Percentiles rank a stretch among this genome's conserved stretches.
phyloP scores from a whole-genome alignment of 2,797 vertebrate genomes.

The Brotogeris chrysoptera region DNA sequence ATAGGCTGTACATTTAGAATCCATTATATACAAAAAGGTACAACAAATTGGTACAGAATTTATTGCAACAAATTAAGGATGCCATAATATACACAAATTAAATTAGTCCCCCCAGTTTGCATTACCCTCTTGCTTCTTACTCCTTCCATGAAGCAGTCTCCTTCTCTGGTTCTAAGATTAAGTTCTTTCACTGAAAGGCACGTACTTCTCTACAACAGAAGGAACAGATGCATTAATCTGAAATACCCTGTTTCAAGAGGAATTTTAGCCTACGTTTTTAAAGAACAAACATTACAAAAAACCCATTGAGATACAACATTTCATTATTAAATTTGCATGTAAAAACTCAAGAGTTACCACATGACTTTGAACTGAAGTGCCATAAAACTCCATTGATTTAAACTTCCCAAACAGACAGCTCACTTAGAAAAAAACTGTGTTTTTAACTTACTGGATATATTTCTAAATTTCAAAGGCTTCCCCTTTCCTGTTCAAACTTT shows the following conservation, averaged over 20 bases:
- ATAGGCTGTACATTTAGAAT: slow-evolving; percentile 31
- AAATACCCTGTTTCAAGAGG: neutral
- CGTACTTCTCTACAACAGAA: slow-evolving; percentile 76
- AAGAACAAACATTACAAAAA: neutral
- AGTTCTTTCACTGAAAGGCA: slow-evolving; percentile 76
- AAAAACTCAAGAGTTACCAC: neutral
- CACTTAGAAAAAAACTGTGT: neutral
- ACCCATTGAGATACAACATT: neutral
- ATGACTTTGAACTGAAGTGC: neutral
- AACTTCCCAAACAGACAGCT: neutral
- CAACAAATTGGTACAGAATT: slow-evolving; percentile 62
- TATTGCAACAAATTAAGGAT: slow-evolving; percentile 67
- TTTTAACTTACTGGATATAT: neutral
- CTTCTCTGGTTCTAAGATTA: slow-evolving; percentile 69
- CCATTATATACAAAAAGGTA: slow-evolving; percentile 64
- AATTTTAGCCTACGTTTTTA: neutral
- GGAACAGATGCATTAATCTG: slow-evolving; percentile 24
- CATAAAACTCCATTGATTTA: neutral
- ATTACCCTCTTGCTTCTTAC: slow-evolving; percentile 64
- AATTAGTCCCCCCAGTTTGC: slow-evolving; percentile 9
- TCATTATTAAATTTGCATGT: neutral
- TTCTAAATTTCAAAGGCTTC: neutral
- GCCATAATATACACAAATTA: slow-evolving; percentile 60
- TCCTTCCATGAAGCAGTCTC: slow-evolving; percentile 65
- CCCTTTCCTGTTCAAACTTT: neutral